Base-by-base conservation (phyloP, 2,797 vertebrate species). In the Anomalospiza imberbis region DNA sequence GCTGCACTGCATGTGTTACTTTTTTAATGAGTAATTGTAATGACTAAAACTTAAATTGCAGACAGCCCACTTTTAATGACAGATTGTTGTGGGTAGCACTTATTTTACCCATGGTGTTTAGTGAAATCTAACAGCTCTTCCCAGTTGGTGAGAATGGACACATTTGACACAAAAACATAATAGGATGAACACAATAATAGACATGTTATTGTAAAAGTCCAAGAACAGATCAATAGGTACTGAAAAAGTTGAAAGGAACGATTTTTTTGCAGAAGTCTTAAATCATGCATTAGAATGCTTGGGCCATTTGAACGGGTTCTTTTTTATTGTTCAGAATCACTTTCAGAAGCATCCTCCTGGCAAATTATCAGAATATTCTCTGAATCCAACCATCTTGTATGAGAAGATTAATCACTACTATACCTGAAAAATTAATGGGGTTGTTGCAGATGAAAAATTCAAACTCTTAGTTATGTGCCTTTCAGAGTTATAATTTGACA, bases 401-500 rank as follows among this genome's bases (percentile, higher is more conserved):
- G 26, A 88, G 32, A 78, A 78, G 58, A 17, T 38, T n/a, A 78
- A 85, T 85, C 47, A 83, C 29, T 54, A 90, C 61, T 58, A 24
- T 98, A 99, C 99, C 99, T 99, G 99, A 96, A 99, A 99, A 98
- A 99, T 99, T 67, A 99, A 96, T 2, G 99, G 99, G 15, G 99
- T 99, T 24, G 99, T 99, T 38, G 99, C 99, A 45, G 99, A 99
- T 40, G 99, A 99, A 96, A 99, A 99, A 97, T 99, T 99, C 50
- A 99, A 96, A 92, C 97, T 98, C 97, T 99, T 99, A 70, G 97
- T 96, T 82, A 98, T 95, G 79, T 99, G 98, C 45, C 61, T 98
- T 96, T 99, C 99, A 26, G 98, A 97, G 95, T 99, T 98, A 63
- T 98, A 99, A 96, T 99, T 99, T 67, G 98, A 99, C 98, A 99